Evolutionary conservation across 2,797 vertebrate species (phyloP).

Genomic region (Tolypeutes matacus): DNA sequence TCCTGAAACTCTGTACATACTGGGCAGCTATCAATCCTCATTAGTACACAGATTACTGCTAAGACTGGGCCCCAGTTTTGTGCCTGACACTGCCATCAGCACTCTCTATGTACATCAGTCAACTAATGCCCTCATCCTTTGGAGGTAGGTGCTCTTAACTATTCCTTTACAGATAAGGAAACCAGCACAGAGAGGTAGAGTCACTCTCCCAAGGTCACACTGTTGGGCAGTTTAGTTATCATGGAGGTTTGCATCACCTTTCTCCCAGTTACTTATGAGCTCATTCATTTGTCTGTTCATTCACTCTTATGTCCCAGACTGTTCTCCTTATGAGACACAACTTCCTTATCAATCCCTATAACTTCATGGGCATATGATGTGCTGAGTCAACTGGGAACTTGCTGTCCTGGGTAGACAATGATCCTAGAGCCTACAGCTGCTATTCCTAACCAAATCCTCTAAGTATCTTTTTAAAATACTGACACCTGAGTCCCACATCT

Average conservation of each 20-base stretch:
- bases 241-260: fast-evolving
- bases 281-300: not conserved
- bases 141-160: not conserved
- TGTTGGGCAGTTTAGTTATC: too few species aligned
- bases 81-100: not conserved
- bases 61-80: not conserved
- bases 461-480: not conserved
- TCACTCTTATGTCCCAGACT: not conserved
- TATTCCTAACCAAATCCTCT: not conserved
- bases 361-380: fast-evolving
- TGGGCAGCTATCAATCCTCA: not conserved
- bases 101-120: not conserved
- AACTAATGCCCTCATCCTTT: not conserved
- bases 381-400: fast-evolving
- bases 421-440: not conserved
- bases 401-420: not conserved
- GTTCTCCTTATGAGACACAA: fast-evolving
- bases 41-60: not conserved
- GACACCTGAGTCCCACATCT: fast-evolving
- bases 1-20: not conserved
- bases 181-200: not conserved
- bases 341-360: fast-evolving
- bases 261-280: not conserved
- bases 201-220: fast-evolving
- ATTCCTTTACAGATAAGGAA: not conserved